phyloP scores from a whole-genome alignment of 2,113 vertebrate species.

The Leptocoma aspasia region DNA sequence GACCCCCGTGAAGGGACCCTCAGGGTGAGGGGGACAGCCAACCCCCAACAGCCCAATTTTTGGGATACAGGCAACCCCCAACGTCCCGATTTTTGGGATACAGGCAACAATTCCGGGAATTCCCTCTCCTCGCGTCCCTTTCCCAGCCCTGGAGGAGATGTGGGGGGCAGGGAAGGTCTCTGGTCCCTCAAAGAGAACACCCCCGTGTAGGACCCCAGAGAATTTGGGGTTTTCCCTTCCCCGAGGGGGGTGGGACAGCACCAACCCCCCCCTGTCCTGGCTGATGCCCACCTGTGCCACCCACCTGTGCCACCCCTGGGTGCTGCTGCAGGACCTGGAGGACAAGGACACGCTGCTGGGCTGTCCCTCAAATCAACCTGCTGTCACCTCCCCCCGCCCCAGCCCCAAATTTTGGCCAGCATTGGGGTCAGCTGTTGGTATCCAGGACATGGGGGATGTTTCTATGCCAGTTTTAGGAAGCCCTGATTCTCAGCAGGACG shows the following conservation, averaged over 20 bases:
- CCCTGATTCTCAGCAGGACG: no score
- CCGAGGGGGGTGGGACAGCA: no score
- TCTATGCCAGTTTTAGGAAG: no score
- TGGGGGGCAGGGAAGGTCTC: background rate
- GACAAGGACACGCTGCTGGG: background rate
- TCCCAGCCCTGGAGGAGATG: background rate
- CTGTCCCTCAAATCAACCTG: no score
- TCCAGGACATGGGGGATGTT: no score
- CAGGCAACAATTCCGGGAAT: background rate
- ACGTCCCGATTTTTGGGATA: rapidly evolving
- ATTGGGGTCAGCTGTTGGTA: background rate
- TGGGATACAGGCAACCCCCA: background rate
- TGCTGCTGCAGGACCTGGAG: background rate
- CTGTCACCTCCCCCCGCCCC: no score
- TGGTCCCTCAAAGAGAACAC: background rate
- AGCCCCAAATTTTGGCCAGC: rapidly evolving
- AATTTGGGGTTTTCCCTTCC: background rate
- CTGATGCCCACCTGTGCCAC: background rate
- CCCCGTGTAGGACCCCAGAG: background rate
- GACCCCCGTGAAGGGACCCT: background rate
- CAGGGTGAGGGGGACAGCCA: background rate
- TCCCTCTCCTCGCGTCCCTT: rapidly evolving
- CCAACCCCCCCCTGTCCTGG: rapidly evolving
- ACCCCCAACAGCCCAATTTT: rapidly evolving
- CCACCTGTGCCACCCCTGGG: rapidly evolving